Conservation (phyloP, 2,797 vertebrate genomes). For the Craterocephalus amniculus region DNA sequence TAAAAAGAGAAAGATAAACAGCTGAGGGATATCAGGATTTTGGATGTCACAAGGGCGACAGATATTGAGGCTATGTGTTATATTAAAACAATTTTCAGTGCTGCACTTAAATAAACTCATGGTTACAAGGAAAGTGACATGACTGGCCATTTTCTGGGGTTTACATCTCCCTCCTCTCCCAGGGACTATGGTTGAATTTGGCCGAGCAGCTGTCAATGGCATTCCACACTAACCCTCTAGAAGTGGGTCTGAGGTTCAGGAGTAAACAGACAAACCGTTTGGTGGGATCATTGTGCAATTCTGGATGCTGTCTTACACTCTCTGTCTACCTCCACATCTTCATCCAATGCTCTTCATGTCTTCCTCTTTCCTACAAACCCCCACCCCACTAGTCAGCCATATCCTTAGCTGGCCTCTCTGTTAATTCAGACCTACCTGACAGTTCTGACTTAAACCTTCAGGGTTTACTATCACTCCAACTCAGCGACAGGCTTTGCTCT, state of each 20-base stretch:
- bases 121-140: slow-evolving; percentile 52
- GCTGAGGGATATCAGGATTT: slow-evolving; percentile 40
- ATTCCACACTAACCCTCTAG: slow-evolving; percentile 74
- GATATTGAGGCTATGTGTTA: slow-evolving; percentile 54
- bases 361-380: slow-evolving; percentile 15
- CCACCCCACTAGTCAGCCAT: slow-evolving; percentile 43
- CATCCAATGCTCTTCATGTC: slow-evolving; percentile 6
- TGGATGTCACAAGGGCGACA: slow-evolving; percentile 51
- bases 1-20: slow-evolving; percentile 31
- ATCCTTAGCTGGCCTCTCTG: slow-evolving; percentile 75
- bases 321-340: slow-evolving; percentile 9
- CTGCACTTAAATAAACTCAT: slow-evolving; percentile 43
- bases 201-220: slow-evolving; percentile 50
- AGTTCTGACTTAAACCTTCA: slow-evolving; percentile 76
- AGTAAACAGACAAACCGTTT: slow-evolving; percentile 70
- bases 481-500: slow-evolving; percentile 62
- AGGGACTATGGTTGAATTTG: slow-evolving; percentile 51
- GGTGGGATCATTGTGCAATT: slow-evolving; percentile 47
- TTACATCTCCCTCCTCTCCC: slow-evolving; percentile 43
- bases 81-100: slow-evolving; percentile 53
- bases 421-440: slow-evolving; percentile 78
- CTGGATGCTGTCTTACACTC: slow-evolving; percentile 38
- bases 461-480: slow-evolving; percentile 73
- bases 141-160: slow-evolving; percentile 47
- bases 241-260: slow-evolving; percentile 65